Percentiles rank a stretch among this genome's conserved stretches.
phyloP scores from a whole-genome alignment of 2,888 invertebrate species.

The Trisateles emortualis region DNA sequence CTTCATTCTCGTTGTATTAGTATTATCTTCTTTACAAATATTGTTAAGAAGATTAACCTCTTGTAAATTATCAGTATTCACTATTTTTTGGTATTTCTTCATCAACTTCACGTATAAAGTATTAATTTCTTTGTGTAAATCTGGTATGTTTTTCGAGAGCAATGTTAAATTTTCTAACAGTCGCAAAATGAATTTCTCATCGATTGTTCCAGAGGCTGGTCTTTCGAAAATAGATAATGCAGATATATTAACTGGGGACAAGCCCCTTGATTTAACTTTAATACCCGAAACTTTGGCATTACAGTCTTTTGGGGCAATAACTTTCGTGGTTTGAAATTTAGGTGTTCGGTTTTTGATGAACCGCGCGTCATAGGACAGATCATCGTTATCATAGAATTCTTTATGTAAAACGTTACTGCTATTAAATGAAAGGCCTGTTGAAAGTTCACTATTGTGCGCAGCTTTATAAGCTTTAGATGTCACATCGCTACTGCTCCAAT shows the following conservation, averaged over 20 bases:
- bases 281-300: conserved; percentile 31
- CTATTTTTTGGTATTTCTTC: conserved; percentile 63
- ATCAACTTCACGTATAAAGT: conserved; percentile 62
- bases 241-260: conserved; percentile 32
- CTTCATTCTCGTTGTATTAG: conserved; percentile 36
- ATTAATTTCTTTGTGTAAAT: conserved; percentile 68
- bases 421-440: conserved; percentile 50
- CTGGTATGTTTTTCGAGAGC: conserved; percentile 65
- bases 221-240: conserved; percentile 57
- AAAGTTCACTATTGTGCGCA: conserved; percentile 53
- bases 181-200: conserved; percentile 72
- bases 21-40: conserved; percentile 63
- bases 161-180: conserved; percentile 69
- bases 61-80: conserved; percentile 52
- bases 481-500: conserved; percentile 59
- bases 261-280: conserved; percentile 8
- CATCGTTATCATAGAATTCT: conserved; percentile 47
- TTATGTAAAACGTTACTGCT: conserved; percentile 48
- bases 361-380: conserved; percentile 63
- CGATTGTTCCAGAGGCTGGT: conserved; percentile 60
- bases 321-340: conserved; percentile 50
- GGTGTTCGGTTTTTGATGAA: conserved; percentile 57
- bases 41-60: conserved; percentile 68
- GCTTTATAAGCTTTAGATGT: conserved; percentile 59
- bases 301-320: conserved; percentile 42